Base-by-base conservation (phyloP, 2,888 invertebrate species). In the Cryptops parisi region DNA sequence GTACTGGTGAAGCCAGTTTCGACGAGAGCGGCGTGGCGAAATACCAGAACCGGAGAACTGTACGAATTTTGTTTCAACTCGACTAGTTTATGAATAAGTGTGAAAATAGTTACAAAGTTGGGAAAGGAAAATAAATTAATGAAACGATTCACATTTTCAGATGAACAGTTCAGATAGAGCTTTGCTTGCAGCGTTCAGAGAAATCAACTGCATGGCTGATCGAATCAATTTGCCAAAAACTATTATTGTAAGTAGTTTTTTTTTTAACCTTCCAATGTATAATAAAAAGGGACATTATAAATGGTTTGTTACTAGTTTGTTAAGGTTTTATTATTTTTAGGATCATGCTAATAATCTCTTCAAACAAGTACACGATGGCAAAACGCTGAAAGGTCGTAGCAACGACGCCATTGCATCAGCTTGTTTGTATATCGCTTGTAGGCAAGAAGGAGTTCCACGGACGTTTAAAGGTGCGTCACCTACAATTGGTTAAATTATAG, bases 331-430 rank as follows among this genome's bases (percentile, higher is more conserved):
- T n/a, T n/a, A n/a, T n/a, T n/a, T 60, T 2, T 55, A 72, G 71
- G 98, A 98, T 67, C 77, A 94, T 65, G 96, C 96, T 1, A 93
- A 94, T 66, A 87, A 87, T 67, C 76, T 97, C 53, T 98, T 98
- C 68, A 98, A 98, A 72, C 94, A 98, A 61, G 65, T 96, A 0
- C 93, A 94, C 63, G 96, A 96, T 67, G 91, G 93, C 0, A 89
- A 93, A 70, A 88, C 90, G 65, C 72, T 96, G 41, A 94, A 94
- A 71, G 94, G 96, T 5, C 78, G 96, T 58, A 85, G 93, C 2
- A 96, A 94, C 66, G 97, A 98, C 69, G 97, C 98, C 0, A 97
- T 98, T 62, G 94, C 96, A 0, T 96, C 98, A 0, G 97, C 98
- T 0, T 98, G 97, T 69, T 76, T 99, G 25, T 99, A 98, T 69